A percentile compares a stretch with the other conserved stretches of the same genome.
phyloP scores from a whole-genome alignment of 53 echinoderm and acorn worm species.

The Echinarachnius parma region DNA sequence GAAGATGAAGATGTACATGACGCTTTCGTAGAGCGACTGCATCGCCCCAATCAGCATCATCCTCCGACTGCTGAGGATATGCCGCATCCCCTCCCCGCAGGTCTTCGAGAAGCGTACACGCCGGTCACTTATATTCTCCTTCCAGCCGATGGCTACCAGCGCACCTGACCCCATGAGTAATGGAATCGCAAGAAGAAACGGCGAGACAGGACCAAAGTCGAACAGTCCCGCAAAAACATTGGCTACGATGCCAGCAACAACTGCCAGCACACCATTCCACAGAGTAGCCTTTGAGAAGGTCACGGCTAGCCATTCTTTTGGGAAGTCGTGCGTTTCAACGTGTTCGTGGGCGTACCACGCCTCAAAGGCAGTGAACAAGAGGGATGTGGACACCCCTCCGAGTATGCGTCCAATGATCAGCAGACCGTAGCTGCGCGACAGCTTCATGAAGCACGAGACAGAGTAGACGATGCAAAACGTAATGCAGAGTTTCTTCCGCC shows the following conservation, averaged over 20 bases:
- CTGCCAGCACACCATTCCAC: slow-evolving; percentile 89
- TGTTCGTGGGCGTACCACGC: slow-evolving; percentile 99
- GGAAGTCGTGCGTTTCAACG: slow-evolving; percentile 86
- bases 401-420: slow-evolving; percentile 84
- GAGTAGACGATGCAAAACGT: slow-evolving; percentile 94
- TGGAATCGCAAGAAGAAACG: slow-evolving; percentile 87
- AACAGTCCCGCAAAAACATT: slow-evolving; percentile 72
- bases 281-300: slow-evolving; percentile 91
- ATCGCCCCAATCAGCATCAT: slow-evolving; percentile 89
- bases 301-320: slow-evolving; percentile 86
- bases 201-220: slow-evolving; percentile 75
- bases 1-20: slow-evolving; percentile 99
- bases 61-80: slow-evolving; percentile 63
- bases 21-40: slow-evolving; percentile 96
- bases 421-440: slow-evolving; percentile 67
- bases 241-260: slow-evolving; percentile 78
- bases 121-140: slow-evolving; percentile 80
- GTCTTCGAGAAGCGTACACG: slow-evolving; percentile 70
- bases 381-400: slow-evolving; percentile 88
- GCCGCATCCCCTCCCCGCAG: slow-evolving; percentile 78
- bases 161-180: slow-evolving; percentile 78
- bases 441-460: slow-evolving; percentile 84
- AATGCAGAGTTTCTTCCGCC: slow-evolving; percentile 90
- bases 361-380: slow-evolving; percentile 92
- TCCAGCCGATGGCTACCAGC: slow-evolving; percentile 73